Base-by-base conservation (phyloP, 1,140 invertebrate genomes). In the Leucophenga varia region DNA sequence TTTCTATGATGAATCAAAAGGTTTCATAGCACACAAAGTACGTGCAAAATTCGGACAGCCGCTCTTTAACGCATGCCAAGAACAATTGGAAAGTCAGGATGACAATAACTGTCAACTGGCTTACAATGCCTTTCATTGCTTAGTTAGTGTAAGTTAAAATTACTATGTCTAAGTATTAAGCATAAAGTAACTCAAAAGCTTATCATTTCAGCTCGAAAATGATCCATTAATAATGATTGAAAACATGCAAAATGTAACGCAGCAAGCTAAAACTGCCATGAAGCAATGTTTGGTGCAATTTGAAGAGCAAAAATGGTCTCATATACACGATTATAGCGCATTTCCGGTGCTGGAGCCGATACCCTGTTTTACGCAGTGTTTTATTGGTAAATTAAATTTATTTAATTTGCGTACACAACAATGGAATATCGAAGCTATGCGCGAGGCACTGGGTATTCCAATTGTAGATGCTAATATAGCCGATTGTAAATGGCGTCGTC, bases 171-270 rank as follows among this genome's bases (percentile, higher is more conserved):
- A 18, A 43, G 18, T 21, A 13, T 22, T 46, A 42, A 44, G 47
- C 12, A 51, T 9, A 9, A 18, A 38, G 3, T 21, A 2, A 7
- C 16, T 30, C 35, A 5, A 21, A 19, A n/a, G 35, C 25, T 38
- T n/a, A 31, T 9, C 19, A 9, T 34, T 41, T 18, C 34, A 72
- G 68, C 41, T 68, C 31, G 64, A 72, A 32, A 44, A 59, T 12
- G 64, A 72, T 53, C 69, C 69, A 2, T 61, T 72, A 16, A 57
- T 69, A 38, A 7, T 58, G 17, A 72, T 72, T 19, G 69, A 72
- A 12, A 57, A 38, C 20, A 57, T 72, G 59, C 21, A 59, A 1
- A 64, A 64, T 20, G 17, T 51, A 6, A 51, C 64, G 13, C 25
- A 3, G 2, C 34, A 39, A 0, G 61, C 69, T 35, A 72, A 67